Base-by-base conservation (phyloP, 2,888 invertebrate genomes). In the Alviniconcha strummeri region DNA sequence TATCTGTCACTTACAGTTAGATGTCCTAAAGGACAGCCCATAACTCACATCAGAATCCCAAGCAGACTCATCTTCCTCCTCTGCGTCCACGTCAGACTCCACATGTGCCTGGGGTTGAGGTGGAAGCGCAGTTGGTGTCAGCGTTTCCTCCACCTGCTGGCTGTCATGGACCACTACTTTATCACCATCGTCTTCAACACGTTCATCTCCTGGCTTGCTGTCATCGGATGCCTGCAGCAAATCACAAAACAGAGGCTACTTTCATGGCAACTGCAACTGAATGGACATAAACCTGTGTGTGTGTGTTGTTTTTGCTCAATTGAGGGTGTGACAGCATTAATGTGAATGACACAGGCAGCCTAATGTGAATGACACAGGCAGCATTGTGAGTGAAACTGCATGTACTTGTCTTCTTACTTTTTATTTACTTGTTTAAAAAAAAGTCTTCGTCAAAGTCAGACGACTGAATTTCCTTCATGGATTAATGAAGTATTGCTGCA, bases 21-120 rank as follows among this genome's bases (percentile, higher is more conserved):
- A 36, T 36, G 36, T 36, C 36, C 36, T 36, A 36, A 36, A 36
- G 36, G 36, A 36, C 36, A 36, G 36, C 36, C 36, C 36, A 54
- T 36, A 13, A 60, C 77, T 67, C 80, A 89, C 90, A 84, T 91
- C 90, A 52, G 90, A 90, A 81, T 91, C 90, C 90, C 90, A 90
- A 60, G 87, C 87, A 11, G 88, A 89, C 54, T 90, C 88, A 5
- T 85, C 84, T 54, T 87, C 85, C 13, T 87, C 88, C 8, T 85
- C 86, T 0, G 85, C 85, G 13, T 84, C 85, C 54, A 79, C 85
- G 71, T 78, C 79, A 17, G 71, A 82, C 52, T 74, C 55, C 77
- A 74, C 81, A 54, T 79, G 81, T 36, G 9, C 72, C 56, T 57
- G 67, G 72, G 77, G 60, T 15, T 64, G 82, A 71, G 64, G 76